Evolutionary conservation across 2,797 vertebrate genomes (phyloP), one percentile per base, ranked within the genome.

Genomic region (Siniperca obscura): DNA sequence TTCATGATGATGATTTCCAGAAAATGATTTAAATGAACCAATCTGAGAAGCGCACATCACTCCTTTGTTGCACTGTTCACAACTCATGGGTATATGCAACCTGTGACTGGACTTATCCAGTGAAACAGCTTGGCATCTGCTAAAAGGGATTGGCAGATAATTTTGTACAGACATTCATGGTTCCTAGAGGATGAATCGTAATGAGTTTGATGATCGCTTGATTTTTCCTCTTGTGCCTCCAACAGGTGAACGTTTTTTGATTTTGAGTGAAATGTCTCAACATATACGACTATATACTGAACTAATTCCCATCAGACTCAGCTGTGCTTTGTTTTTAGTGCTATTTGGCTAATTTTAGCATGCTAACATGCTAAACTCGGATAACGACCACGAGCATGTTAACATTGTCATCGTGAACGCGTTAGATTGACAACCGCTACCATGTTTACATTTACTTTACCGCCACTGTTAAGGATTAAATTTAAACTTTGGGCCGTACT

Each of bases 21-120:
- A 27, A 65, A 75, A 56, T 44, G 7, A 53, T 40, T 42, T 30
- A 69, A 42, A 77, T 60, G 44, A 56, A 64, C 22, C 7, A 8
- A 34, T 80, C 46, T 61, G 34, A 80, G 17, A 50, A 66, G 30
- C 0, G 2, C 34, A 40, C 14, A 0, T 75, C 22, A 17, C 38
- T 69, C 36, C 44, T 34, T 22, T 7, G 10, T 50, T 38, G 25
- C 19, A 34, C 46, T 53, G 12, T 30, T 57, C 0, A 1, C 22
- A 38, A 50, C 22, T 50, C 14, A 1, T 3, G 48, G 40, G 36
- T 42, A 9, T 38, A 38, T 69, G 36, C 34, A 77, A 46, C 5
- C 27, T n/a, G 9, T n/a, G 21, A 64, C 1, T 42, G 38, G 53
- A 72, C 9, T 11, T 25, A 55, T 12, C 22, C n/a, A 55, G 52